Evolutionary conservation across 2,797 vertebrate species (phyloP).

Genomic region (Lophotriccus pileatus): DNA sequence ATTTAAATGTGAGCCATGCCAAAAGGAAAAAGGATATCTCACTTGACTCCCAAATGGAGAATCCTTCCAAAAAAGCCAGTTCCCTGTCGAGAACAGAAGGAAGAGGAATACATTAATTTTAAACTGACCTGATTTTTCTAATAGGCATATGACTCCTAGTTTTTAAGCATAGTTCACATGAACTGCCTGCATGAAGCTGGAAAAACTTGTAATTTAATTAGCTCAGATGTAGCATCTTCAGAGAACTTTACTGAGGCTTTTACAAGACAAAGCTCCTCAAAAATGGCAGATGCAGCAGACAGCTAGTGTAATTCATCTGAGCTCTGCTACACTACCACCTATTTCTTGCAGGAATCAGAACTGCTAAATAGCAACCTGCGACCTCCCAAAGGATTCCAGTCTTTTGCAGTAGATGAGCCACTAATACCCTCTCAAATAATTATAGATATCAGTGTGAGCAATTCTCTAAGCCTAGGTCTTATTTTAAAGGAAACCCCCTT

Average conservation of each 20-base stretch:
- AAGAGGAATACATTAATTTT: background rate
- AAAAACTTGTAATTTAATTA: slow-evolving; percentile 28
- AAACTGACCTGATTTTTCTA: slow-evolving; percentile 19
- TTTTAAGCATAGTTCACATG: background rate
- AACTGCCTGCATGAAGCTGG: background rate
- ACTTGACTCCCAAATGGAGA: background rate
- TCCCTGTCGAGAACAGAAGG: background rate
- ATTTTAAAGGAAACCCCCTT: slow-evolving; percentile 39
- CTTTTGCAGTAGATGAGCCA: slow-evolving; percentile 22
- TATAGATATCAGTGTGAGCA: background rate
- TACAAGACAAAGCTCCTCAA: slow-evolving; percentile 15
- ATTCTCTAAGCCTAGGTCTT: background rate
- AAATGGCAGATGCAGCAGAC: background rate
- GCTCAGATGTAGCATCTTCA: background rate
- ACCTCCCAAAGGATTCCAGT: slow-evolving; percentile 9
- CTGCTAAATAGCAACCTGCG: background rate
- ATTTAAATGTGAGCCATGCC: background rate
- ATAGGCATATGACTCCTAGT: background rate
- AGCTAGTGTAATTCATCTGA: background rate
- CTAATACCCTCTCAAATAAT: background rate
- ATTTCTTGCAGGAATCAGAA: background rate
- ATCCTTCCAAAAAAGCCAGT: background rate
- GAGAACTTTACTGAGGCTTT: slow-evolving; percentile 20
- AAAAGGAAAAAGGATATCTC: background rate
- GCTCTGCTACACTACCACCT: background rate